Base-by-base conservation (phyloP, 2,797 vertebrate species). In the Falco concolor region DNA sequence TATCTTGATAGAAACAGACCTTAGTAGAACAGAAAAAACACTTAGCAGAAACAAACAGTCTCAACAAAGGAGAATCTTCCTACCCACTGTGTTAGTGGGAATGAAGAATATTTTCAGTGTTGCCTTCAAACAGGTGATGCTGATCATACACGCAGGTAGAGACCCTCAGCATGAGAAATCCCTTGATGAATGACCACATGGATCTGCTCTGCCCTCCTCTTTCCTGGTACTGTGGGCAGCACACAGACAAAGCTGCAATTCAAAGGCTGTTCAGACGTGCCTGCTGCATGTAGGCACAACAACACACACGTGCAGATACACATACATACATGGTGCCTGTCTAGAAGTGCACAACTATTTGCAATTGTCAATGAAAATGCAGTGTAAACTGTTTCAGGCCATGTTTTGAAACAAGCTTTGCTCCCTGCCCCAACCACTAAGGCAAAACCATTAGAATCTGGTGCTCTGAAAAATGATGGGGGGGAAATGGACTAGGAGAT, bases 241-340 rank as follows among this genome's bases (percentile, higher is more conserved):
- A n/a, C 42, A n/a, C 3, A 18, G 52, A 27, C 12, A 3, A 45
- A 75, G 10, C 16, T 27, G 11, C 45, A 56, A 2, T 21, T 38
- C 52, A 13, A 16, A 10, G 57, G 68, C 65, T 67, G 9, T 36
- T 47, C 42, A 34, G 19, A 32, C 13, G 20, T 27, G 45, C 25
- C 27, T 27, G 14, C 83, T 57, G 42, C 45, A 10, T 4, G 10
- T 3, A 28, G 45, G 13, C 53, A 56, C 28, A n/a, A 22, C 2
- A 3, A 47, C n/a, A 30, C n/a, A 52, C 42, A 8, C 17, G 11
- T 0, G 3, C 3, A 25, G 21, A 13, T n/a, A 34, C 3, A 68
- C 2, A 1, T 12, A 27, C 5, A 25, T 30, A 44, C 13, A 5
- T 4, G 24, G 25, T 61, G 56, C 34, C 68, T 54, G 40, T 6